Evolutionary conservation across 2,888 invertebrate species (phyloP).

Genomic region (Kuschelorhynchus macadamiae): DNA sequence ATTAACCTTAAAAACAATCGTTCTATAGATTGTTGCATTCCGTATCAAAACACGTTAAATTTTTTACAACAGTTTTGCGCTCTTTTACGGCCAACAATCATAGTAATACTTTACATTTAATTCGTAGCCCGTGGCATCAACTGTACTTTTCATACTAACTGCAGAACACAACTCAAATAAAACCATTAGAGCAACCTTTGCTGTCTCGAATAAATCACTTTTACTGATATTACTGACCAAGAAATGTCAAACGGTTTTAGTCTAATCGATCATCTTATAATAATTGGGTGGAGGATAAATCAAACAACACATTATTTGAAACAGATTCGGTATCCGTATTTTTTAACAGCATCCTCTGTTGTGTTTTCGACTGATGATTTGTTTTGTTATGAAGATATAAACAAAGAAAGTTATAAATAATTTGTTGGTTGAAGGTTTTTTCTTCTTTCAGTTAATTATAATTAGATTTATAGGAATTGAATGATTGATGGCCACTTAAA

Average conservation of each 20-base stretch:
- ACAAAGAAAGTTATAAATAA: too few relatives aligned
- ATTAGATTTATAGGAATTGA: too few relatives aligned
- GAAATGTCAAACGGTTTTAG: conserved; percentile 43
- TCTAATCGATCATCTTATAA: conserved; percentile 44
- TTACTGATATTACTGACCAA: conserved; percentile 45
- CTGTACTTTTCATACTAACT: conserved; percentile 35
- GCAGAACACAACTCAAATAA: conserved; percentile 40
- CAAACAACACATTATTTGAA: not conserved
- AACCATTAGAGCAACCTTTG: conserved; percentile 46
- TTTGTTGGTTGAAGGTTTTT: too few relatives aligned
- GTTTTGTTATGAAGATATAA: too few relatives aligned
- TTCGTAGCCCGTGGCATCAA: conserved; percentile 42
- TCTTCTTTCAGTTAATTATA: too few relatives aligned
- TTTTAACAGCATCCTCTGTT: too few relatives aligned
- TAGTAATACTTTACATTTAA: conserved; percentile 44
- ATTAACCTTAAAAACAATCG: too few relatives aligned
- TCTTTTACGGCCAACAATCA: conserved; percentile 39
- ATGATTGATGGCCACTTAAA: too few relatives aligned
- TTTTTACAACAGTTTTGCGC: conserved; percentile 37
- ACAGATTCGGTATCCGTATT: not conserved
- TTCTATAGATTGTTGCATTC: conserved; percentile 11
- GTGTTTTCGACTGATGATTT: too few relatives aligned
- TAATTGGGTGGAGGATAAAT: conserved; percentile 36
- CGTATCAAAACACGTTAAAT: conserved; percentile 17
- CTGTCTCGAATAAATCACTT: conserved; percentile 45